phyloP scores from a whole-genome alignment of 2,113 vertebrate species.

The Heptranchias perlo region DNA sequence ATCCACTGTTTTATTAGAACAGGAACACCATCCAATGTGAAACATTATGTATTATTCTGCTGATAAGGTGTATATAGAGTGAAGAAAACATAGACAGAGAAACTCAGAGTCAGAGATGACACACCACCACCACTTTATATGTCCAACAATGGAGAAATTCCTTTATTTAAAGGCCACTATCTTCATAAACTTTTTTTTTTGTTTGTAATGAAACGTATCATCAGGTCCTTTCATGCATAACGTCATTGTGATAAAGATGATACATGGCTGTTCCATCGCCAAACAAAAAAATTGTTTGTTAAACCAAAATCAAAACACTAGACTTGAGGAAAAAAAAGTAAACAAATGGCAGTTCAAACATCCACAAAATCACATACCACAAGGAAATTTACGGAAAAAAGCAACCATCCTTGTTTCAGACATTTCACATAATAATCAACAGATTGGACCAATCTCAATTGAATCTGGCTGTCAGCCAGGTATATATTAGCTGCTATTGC shows the following conservation, averaged over 20 bases:
- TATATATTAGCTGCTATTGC: not conserved
- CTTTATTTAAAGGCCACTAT: not conserved
- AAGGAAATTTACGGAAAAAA: constrained; percentile 1
- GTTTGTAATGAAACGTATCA: not conserved
- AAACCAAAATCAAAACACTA: not conserved
- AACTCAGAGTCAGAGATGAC: not conserved
- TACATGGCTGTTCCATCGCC: not conserved
- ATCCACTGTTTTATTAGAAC: not conserved
- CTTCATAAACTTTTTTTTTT: not conserved
- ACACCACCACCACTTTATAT: not conserved
- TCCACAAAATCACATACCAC: not conserved
- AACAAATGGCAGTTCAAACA: constrained; percentile 12
- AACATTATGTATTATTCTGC: not conserved
- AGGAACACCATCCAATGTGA: not conserved
- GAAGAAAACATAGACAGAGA: not conserved
- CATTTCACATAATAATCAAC: not conserved
- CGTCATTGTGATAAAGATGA: not conserved
- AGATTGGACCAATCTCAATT: not conserved
- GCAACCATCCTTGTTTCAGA: not conserved
- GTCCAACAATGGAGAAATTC: not conserved
- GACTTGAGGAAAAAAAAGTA: too few species aligned
- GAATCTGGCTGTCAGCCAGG: constrained; percentile 8
- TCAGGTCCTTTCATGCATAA: too few species aligned
- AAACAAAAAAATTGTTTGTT: not conserved
- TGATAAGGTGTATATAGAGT: not conserved